phyloP scores from a whole-genome alignment of 2,113 vertebrate genomes.

The Pipra filicauda region DNA sequence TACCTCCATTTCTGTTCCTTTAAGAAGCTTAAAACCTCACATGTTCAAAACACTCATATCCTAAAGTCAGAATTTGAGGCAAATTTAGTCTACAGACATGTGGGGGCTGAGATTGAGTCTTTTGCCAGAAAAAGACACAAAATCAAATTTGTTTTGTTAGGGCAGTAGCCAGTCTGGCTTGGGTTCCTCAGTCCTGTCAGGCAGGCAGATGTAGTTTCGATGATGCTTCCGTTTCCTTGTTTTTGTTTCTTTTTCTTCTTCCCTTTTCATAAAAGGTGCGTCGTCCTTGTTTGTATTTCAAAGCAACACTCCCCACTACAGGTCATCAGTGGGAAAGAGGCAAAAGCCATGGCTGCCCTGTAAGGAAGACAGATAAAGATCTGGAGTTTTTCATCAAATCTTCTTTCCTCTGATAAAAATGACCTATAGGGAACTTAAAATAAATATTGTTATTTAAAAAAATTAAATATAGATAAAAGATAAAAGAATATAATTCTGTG shows the following conservation, averaged over 20 bases:
- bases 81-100: not conserved
- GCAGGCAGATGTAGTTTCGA: not conserved
- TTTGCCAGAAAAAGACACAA: not conserved
- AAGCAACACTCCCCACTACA: constrained; percentile 30
- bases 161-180: not conserved
- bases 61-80: not conserved
- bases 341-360: not conserved
- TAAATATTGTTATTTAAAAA: not conserved
- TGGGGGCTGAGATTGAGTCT: not conserved
- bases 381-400: not conserved
- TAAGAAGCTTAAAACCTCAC: not conserved
- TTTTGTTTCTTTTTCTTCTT: not conserved
- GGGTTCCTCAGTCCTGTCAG: not conserved
- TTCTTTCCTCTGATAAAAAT: not conserved
- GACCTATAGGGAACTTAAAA: not conserved
- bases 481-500: not conserved
- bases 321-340: not conserved
- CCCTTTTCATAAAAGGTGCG: not conserved
- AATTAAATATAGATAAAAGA: not conserved
- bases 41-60: not conserved
- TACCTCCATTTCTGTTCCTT: not conserved
- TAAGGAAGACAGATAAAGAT: not conserved
- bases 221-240: not conserved
- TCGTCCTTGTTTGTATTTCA: not conserved
- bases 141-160: not conserved